phyloP scores from a whole-genome alignment of 2,113 vertebrate species.

The Chionomys nivalis region DNA sequence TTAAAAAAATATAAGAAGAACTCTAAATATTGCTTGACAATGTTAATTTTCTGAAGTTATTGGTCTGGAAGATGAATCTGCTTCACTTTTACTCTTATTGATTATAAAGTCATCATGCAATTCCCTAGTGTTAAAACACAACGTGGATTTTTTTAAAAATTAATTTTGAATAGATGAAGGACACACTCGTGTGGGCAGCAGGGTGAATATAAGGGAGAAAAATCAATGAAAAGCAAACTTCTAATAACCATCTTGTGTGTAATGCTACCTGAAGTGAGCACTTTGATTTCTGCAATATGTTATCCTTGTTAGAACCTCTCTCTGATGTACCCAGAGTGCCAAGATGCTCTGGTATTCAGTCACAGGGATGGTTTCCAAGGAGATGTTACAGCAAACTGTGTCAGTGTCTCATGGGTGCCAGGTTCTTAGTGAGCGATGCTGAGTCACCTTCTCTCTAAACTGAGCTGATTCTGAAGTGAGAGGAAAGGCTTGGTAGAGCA shows the following conservation, averaged over 20 bases:
- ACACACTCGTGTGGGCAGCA: not conserved
- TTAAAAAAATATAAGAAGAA: conserved; percentile 21
- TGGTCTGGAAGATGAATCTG: conserved; percentile 27
- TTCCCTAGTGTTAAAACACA: conserved; percentile 11
- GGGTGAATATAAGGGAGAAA: not conserved
- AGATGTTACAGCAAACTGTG: conserved; percentile 72
- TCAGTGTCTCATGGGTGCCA: conserved; percentile 43
- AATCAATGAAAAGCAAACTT: not conserved
- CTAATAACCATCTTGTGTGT: not conserved
- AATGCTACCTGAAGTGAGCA: conserved; percentile 8
- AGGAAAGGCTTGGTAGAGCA: not conserved
- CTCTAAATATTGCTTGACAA: conserved; percentile 10
- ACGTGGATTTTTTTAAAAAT: not conserved
- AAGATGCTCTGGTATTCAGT: conserved; percentile 42
- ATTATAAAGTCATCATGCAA: conserved; percentile 32
- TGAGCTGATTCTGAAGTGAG: not conserved
- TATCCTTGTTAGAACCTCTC: not conserved
- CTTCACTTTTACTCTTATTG: conserved; percentile 52
- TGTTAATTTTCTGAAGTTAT: conserved; percentile 11
- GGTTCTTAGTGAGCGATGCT: conserved; percentile 66
- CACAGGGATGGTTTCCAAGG: conserved; percentile 78
- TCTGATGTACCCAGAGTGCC: not conserved
- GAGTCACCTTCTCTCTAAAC: conserved; percentile 49
- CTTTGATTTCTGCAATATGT: conserved; percentile 23
- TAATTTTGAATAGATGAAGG: conserved; percentile 41